phyloP scores from a whole-genome alignment of 2,113 vertebrate species.

The Apteryx mantelli region DNA sequence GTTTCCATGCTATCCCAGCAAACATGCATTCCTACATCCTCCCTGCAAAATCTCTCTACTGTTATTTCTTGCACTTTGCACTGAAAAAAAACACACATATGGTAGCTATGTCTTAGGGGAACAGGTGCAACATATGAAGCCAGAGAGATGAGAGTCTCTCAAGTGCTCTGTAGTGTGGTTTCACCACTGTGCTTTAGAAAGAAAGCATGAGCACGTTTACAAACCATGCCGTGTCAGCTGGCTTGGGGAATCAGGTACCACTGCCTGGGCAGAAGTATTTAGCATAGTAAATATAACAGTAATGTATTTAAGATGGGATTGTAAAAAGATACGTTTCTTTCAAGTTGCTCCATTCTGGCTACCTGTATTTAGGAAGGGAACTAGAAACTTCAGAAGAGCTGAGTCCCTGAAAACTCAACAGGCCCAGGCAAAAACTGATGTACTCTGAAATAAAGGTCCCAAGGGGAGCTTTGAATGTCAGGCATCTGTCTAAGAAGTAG shows the following conservation, averaged over 20 bases:
- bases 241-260: neutral
- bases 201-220: neutral
- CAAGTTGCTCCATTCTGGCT: neutral
- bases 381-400: neutral
- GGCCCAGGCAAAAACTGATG: neutral
- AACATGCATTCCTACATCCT: neutral
- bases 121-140: neutral
- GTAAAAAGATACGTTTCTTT: neutral
- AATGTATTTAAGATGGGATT: neutral
- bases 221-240: neutral
- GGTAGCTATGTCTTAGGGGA: neutral
- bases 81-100: neutral
- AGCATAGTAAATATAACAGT: neutral
- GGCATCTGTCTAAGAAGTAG: slow-evolving; percentile 27
- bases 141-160: neutral
- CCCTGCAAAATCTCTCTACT: neutral
- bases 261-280: neutral
- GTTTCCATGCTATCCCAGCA: neutral
- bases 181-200: neutral
- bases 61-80: neutral
- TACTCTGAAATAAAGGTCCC: neutral
- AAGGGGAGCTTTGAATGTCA: slow-evolving; percentile 14
- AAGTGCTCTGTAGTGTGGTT: neutral
- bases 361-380: neutral
- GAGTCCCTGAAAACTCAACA: neutral